Percentiles rank a stretch among this genome's conserved stretches.
Evolutionary conservation across 2,113 vertebrate genomes (phyloP).

Genomic region (Cyanoderma ruficeps): DNA sequence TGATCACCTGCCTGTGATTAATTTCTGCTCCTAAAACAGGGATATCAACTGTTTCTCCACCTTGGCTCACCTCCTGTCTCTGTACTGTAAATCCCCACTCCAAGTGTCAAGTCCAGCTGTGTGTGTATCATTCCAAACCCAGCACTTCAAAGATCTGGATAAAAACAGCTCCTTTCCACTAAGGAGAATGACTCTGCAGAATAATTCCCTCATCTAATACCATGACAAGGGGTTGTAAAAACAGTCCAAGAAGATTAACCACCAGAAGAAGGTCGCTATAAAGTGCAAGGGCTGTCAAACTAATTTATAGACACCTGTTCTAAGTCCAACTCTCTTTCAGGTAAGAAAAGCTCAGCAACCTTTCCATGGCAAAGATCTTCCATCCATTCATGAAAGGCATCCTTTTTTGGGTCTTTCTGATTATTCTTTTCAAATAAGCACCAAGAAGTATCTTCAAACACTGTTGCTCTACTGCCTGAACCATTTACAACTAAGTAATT

Average conservation of each 20-base stretch:
- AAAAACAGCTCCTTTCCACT: neutral
- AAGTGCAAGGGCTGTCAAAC: neutral
- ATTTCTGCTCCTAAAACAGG: neutral
- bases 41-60: neutral
- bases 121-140: neutral
- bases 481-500: neutral
- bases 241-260: neutral
- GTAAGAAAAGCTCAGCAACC: neutral
- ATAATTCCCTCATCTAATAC: neutral
- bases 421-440: neutral
- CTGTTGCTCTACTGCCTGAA: neutral
- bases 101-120: rapidly evolving
- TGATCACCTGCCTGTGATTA: neutral
- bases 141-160: neutral
- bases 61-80: neutral
- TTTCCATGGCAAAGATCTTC: neutral
- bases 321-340: neutral
- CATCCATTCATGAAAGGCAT: neutral
- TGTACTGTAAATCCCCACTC: neutral
- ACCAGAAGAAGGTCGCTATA: neutral
- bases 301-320: neutral
- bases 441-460: rapidly evolving
- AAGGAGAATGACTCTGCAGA: neutral
- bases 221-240: neutral
- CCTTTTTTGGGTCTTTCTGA: neutral